Base-by-base conservation (phyloP, 2,888 invertebrate genomes). In the Xestia xanthographa region DNA sequence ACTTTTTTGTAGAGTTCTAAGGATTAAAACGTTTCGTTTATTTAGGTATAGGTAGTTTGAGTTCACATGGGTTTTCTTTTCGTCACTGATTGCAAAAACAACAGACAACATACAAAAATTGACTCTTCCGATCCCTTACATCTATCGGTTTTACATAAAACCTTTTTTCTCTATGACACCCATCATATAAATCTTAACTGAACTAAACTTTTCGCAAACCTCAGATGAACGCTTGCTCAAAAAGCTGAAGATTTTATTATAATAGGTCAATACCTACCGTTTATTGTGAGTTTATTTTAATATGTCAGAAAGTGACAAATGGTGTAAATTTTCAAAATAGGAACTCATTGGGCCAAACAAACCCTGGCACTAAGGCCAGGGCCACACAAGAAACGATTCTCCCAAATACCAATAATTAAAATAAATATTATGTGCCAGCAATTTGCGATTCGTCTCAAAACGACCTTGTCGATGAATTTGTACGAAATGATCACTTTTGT, bases 401-500 rank as follows among this genome's bases (percentile, higher is more conserved):
- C 73, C 71, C 58, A 83, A 29, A 79, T 43, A 77, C 20, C 66
- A 83, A 79, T 85, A 81, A 86, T 86, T 78, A 87, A 68, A 76
- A 84, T 87, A 71, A 83, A 83, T 60, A 79, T 65, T 74, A 79
- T 77, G 75, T 72, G 66, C 58, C 50, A 69, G 75, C 73, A 87
- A 87, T 87, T 87, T 86, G 71, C 85, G 79, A 87, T 87, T 87
- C 86, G 86, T 86, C 79, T 84, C 84, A 38, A 77, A 38, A 73
- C 71, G 81, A 81, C 87, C 87, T 87, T 86, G 86, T 20, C 67
- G 66, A 69, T 26, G 53, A 82, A 79, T 87, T 86, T 76, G 77
- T 73, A 72, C 73, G 69, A 87, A 86, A 85, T 81, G 9, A 76
- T 66, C 71, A 73, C 77, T 84, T 86, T 87, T 87, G 79, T 87